Conservation (phyloP, 2,113 vertebrate species). For the Heptranchias perlo region DNA sequence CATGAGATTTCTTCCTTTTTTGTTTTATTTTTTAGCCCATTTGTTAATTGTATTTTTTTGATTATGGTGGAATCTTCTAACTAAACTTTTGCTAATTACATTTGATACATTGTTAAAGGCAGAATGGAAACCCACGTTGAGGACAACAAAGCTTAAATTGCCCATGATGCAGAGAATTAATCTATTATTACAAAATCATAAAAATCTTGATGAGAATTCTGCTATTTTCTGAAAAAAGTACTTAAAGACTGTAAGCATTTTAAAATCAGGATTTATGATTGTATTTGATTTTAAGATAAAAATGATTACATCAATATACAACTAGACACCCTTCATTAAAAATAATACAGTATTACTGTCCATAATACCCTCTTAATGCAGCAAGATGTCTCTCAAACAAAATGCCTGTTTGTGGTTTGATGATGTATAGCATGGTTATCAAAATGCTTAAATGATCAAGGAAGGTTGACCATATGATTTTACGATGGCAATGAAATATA, state of each 20-base stretch:
- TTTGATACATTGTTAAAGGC: background rate
- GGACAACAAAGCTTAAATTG: background rate
- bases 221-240: background rate
- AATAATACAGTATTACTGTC: background rate
- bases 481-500: background rate
- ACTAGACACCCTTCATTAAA: background rate
- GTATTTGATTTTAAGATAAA: background rate
- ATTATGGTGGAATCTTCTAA: background rate
- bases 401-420: background rate
- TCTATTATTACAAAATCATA: background rate
- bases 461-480: background rate
- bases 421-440: background rate
- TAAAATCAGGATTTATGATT: background rate
- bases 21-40: background rate
- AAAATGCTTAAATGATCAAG: background rate
- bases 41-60: background rate
- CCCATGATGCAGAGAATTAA: background rate
- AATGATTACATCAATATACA: conserved; percentile 15
- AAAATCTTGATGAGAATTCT: background rate
- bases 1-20: background rate
- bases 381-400: background rate
- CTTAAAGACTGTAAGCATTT: background rate
- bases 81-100: background rate
- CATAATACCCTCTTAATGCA: background rate
- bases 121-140: background rate